Base-by-base conservation (phyloP, 2,113 vertebrate genomes). In the Calyptomena viridis region DNA sequence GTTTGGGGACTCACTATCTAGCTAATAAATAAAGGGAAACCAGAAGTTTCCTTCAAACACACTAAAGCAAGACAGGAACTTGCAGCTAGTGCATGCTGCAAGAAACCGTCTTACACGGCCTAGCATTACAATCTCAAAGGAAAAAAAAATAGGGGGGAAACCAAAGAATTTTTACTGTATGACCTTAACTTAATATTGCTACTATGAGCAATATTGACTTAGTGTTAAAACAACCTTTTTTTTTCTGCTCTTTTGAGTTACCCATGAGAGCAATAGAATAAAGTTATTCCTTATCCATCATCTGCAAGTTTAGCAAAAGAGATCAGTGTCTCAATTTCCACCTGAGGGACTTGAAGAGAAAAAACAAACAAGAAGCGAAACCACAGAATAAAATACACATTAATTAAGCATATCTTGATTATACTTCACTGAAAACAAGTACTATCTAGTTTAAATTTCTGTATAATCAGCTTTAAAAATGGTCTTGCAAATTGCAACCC, bases 111-210 rank as follows among this genome's bases (percentile, higher is more conserved):
- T 28, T 46, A 23, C 1, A 0, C 1, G 25, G 49, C 33, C 53
- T 9, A 18, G n/a, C 14, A 10, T 14, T 33, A 37, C 13, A 58
- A 25, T 5, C 25, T 16, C 11, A 23, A 55, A 46, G 4, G 9
- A 1, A 6, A 8, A 28, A 44, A 37, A 33, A 15, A 31, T 18
- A 25, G 5, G 6, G 2, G 8, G 6, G 7, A 1, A 3, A 5
- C 9, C n/a, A 40, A 16, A 9, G 1, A 64, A 5, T 22, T 67
- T 28, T 42, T 52, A 47, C 30, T 35, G 4, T n/a, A 18, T 23
- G 44, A 64, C n/a, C 49, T 72, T 33, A 39, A 53, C 21, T 59
- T 33, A n/a, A n/a, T n/a, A n/a, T n/a, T n/a, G n/a, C n/a, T n/a
- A n/a, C n/a, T n/a, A n/a, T n/a, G 23, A 53, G 18, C 21, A 15